Conservation (phyloP, 2,113 vertebrate genomes). For the Pardalotus punctatus region DNA sequence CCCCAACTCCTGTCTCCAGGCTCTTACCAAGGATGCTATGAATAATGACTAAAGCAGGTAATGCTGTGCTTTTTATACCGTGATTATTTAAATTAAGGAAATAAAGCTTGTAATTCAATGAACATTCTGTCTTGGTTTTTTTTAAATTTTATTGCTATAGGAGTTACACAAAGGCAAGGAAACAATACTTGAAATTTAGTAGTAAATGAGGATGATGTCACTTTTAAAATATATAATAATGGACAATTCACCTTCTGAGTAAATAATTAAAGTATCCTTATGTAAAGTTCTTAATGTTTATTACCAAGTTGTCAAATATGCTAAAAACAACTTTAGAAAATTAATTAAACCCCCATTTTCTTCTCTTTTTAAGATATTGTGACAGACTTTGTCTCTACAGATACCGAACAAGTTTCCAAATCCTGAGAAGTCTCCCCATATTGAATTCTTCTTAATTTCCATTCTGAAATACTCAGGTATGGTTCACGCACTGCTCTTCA, state of each 20-base stretch:
- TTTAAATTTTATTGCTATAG: not conserved
- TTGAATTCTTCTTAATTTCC: not conserved
- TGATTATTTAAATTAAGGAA: conserved; percentile 52
- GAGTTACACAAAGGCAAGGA: not conserved
- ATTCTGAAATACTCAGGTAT: not conserved
- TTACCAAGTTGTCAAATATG: not conserved
- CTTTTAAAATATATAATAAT: not conserved
- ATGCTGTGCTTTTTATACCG: conserved; percentile 15
- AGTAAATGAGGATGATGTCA: not conserved
- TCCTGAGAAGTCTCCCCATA: not conserved
- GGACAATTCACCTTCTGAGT: not conserved
- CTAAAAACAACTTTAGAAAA: not conserved
- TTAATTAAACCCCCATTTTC: not conserved
- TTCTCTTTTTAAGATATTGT: not conserved
- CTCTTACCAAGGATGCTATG: not conserved
- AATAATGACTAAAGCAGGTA: not conserved
- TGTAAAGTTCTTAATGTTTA: not conserved
- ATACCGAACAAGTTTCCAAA: not conserved
- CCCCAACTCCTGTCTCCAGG: not conserved
- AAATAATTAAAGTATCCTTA: not conserved
- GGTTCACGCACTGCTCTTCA: not conserved
- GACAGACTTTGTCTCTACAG: not conserved
- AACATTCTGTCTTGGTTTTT: not conserved
- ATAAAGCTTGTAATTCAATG: conserved; percentile 34
- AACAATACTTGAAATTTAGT: not conserved